Conservation (phyloP, 2,113 vertebrate genomes). For the Misgurnus mizolepis region DNA sequence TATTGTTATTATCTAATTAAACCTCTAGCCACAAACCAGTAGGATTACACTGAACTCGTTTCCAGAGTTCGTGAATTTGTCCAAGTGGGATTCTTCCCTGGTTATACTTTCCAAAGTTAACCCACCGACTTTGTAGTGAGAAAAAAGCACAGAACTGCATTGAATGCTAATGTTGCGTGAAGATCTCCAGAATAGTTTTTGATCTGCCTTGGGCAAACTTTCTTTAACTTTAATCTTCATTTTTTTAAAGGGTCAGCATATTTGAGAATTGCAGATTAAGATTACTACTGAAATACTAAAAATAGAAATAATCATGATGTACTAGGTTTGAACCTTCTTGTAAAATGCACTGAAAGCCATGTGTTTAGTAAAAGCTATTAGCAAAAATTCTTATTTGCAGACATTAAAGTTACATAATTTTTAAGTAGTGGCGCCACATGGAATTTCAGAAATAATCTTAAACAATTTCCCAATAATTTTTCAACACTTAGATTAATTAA, state of each 20-base stretch:
- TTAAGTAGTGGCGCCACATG: too few species aligned
- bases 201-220: neutral
- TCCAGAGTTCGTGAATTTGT: neutral
- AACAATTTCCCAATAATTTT: too few species aligned
- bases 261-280: neutral
- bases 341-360: neutral
- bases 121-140: neutral
- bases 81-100: neutral
- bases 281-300: neutral
- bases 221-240: neutral
- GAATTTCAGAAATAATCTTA: too few species aligned
- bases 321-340: neutral
- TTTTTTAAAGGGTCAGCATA: neutral
- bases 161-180: neutral
- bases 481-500: too few species aligned
- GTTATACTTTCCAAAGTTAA: slow-evolving; percentile 7
- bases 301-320: too few species aligned
- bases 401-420: too few species aligned
- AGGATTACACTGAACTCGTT: slow-evolving; percentile 22
- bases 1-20: slow-evolving; percentile 46
- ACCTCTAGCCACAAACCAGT: slow-evolving; percentile 15
- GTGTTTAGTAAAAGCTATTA: too few species aligned
- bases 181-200: neutral
- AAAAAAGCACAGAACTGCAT: neutral
- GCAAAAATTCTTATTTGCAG: too few species aligned